Conservation (phyloP, 2,888 invertebrate genomes). For the Heliconius ethilla region DNA sequence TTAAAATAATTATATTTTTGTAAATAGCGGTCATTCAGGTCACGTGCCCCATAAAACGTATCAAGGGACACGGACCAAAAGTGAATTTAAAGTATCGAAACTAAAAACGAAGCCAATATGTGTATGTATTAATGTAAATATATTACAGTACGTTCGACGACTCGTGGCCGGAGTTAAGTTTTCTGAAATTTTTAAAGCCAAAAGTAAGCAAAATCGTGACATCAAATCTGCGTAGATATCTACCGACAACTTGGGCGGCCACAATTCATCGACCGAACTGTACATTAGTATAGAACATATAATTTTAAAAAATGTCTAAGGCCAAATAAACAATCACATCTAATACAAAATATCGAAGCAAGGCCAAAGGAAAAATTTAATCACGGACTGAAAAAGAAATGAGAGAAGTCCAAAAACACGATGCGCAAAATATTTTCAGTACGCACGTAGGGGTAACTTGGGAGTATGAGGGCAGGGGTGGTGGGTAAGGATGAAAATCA, state of each 20-base stretch:
- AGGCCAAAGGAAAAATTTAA: slow-evolving; percentile 23
- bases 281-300: background rate
- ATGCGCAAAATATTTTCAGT: slow-evolving; percentile 49
- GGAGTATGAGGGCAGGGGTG: slow-evolving; percentile 44
- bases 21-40: background rate
- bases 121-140: background rate
- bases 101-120: background rate
- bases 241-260: too few relatives aligned
- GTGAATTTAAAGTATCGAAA: slow-evolving; percentile 1
- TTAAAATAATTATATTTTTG: background rate
- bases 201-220: too few relatives aligned
- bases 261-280: too few relatives aligned
- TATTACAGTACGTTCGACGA: background rate
- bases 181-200: too few relatives aligned
- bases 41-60: background rate
- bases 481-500: slow-evolving; percentile 60
- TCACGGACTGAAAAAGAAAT: slow-evolving; percentile 25
- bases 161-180: too few relatives aligned
- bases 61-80: background rate
- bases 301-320: background rate
- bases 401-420: slow-evolving; percentile 29
- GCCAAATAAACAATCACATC: slow-evolving; percentile 3
- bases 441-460: slow-evolving; percentile 43
- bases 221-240: too few relatives aligned
- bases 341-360: background rate